Percentiles rank a stretch among this genome's conserved stretches.
These are phyloP conservation scores for Rhinopithecus roxellana DNA, from an alignment of 2,113 vertebrate species.

Conservation along the genomic window DNA sequence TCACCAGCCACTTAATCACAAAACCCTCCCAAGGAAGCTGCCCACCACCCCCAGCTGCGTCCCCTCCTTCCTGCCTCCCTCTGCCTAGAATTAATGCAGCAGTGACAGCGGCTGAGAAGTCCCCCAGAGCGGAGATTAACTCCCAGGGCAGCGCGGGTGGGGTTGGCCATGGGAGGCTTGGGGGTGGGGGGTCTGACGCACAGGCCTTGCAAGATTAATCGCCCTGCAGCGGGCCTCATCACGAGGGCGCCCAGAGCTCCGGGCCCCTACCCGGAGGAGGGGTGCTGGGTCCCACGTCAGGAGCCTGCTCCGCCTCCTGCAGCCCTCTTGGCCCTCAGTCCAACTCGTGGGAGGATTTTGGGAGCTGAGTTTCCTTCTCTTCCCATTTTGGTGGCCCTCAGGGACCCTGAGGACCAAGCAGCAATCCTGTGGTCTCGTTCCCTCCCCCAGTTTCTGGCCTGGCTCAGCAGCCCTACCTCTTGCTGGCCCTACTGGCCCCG, in stretches of 20 bases:
- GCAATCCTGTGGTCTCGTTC: constrained; percentile 6
- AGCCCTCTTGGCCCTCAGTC: background rate
- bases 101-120: constrained; percentile 71
- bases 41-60: background rate
- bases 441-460: background rate
- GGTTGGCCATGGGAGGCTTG: constrained; percentile 73
- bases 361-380: constrained; percentile 34
- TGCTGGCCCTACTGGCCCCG: background rate
- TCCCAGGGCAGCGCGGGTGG: constrained; percentile 66
- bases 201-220: constrained; percentile 84
- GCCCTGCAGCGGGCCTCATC: constrained; percentile 79
- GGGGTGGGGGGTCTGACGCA: constrained; percentile 74
- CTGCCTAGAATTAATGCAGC: constrained; percentile 69
- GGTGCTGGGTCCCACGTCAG: background rate
- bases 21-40: constrained; percentile 54
- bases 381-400: background rate
- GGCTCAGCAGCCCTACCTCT: background rate
- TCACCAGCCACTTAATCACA: constrained; percentile 30
- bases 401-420: constrained; percentile 8
- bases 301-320: background rate
- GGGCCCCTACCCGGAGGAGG: background rate
- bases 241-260: constrained; percentile 41
- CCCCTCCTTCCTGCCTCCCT: constrained; percentile 53
- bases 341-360: constrained; percentile 10
- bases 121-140: constrained; percentile 74